Evolutionary conservation across 2,888 invertebrate genomes (phyloP), one percentile per base, ranked within the genome.

Genomic region (Linyphia triangularis): DNA sequence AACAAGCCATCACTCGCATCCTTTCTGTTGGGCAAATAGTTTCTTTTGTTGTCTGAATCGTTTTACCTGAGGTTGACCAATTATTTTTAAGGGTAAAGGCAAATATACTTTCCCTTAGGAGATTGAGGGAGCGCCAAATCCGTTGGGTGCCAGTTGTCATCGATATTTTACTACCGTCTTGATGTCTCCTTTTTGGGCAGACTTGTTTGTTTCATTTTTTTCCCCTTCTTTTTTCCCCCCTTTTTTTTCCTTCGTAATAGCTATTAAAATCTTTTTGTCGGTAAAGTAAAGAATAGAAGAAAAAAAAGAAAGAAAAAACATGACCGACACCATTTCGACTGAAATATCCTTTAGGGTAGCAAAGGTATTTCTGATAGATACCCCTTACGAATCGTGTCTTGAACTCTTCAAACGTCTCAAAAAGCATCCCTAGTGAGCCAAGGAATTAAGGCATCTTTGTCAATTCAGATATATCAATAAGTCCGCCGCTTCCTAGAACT

Each of bases 1-100:
- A 19, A 26, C 13, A 63, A 37, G 67, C 69, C 26, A 81, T 57
- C 79, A 59, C 33, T 81, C 69, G 65, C 28, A 33, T 77, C 40
- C 61, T 43, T 16, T 78, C 51, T 28, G 30, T 69, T 81, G 24
- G 57, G 28, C 51, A 59, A 81, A 69, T 57, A 69, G 67, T 51
- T 16, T 51, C 51, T 51, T 51, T n/a, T 16, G n/a, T 51, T 51
- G 51, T n/a, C 51, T 33, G 69, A 51, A 30, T 51, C 69, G 22
- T n/a, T 24, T 78, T 78, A 69, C 69, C 69, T 69, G 69, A 33
- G 69, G 19, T 63, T 13, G 51, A 33, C 24, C 40, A 37, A 63
- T 26, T 57, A 22, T 30, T 57, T 22, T 73, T 30, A 13, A n/a
- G 9, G 51, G 51, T n/a, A n/a, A 16, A 51, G n/a, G n/a, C 16